Base-by-base conservation (phyloP, 2,888 invertebrate species). In the Polyploca ridens region DNA sequence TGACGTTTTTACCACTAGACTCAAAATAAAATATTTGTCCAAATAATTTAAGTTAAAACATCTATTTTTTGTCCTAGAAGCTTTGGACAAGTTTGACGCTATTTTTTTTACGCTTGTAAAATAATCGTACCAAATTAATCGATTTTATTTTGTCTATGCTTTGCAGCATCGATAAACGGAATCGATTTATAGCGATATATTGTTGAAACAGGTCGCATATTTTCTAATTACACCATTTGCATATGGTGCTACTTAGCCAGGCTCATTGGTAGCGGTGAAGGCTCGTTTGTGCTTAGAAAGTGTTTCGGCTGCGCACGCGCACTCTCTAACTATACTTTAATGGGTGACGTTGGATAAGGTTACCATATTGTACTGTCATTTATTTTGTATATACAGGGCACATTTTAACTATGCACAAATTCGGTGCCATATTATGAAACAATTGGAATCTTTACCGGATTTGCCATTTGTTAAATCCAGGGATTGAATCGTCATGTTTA, bases 231-330 rank as follows among this genome's bases (percentile, higher is more conserved):
- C 59, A 35, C 59, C n/a, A 60, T 60, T 60, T 60, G 38, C 59
- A 60, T 60, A 60, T 38, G 59, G 44, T 63, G 33, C 63, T 58
- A 63, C 58, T 58, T 33, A 33, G 63, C 7, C 44, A 33, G 60
- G 58, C 19, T 65, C 44, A 63, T 65, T 65, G 54, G 65, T 65
- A 63, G 60, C 57, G 33, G 64, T 54, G 54, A 54, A 54, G 54
- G 72, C 67, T 78, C 73, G 74, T 78, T 79, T 74, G 75, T 80
- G 75, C 69, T 67, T 80, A 83, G 83, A 84, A 84, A 84, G 84
- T 81, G 79, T 80, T 77, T 77, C 73, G 69, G 70, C 54, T 19
- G 69, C 74, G 74, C 71, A 76, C 78, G 54, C 33, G 35, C 16
- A 60, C 33, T 60, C 35, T 38, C 35, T 83, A 81, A 82, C 76